These are phyloP conservation scores for Pantelozetes paolii DNA, from an alignment of 2,888 invertebrate genomes.

Conservation along the genomic window DNA sequence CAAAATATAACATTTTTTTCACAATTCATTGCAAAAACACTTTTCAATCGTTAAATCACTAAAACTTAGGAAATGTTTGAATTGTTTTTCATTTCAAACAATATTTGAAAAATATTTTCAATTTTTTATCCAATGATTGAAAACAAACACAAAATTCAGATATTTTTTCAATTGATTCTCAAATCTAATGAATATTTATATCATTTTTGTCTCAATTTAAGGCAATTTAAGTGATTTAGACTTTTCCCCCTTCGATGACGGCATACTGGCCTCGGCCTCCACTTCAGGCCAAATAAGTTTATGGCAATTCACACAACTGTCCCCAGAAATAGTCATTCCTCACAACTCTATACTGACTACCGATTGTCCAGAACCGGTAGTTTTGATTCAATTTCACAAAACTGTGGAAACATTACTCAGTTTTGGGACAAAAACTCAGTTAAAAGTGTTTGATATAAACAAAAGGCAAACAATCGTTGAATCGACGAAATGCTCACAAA, in stretches of 20 bases:
- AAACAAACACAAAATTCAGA: no score
- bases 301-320: conserved; percentile 26
- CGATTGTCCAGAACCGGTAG: conserved; percentile 75
- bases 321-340: conserved; percentile 54
- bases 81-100: no score
- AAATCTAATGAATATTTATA: background rate
- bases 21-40: no score
- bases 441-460: conserved; percentile 80
- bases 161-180: no score
- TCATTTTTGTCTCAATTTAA: no score
- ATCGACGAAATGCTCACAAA: conserved; percentile 72
- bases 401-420: conserved; percentile 82
- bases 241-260: conserved; percentile 93
- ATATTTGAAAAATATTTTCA: no score
- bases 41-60: no score
- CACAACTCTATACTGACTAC: conserved; percentile 70
- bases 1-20: no score
- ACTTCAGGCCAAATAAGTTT: conserved; percentile 55
- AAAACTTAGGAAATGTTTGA: no score
- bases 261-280: conserved; percentile 76
- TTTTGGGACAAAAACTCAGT: conserved; percentile 72
- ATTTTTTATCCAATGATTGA: no score
- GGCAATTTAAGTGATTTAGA: conserved; percentile 92
- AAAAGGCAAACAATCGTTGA: conserved; percentile 66
- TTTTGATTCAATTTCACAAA: conserved; percentile 86